A percentile compares a stretch with the other conserved stretches of the same genome.
Conservation (phyloP, 2,797 vertebrate genomes). For the Aldrovandia affinis region DNA sequence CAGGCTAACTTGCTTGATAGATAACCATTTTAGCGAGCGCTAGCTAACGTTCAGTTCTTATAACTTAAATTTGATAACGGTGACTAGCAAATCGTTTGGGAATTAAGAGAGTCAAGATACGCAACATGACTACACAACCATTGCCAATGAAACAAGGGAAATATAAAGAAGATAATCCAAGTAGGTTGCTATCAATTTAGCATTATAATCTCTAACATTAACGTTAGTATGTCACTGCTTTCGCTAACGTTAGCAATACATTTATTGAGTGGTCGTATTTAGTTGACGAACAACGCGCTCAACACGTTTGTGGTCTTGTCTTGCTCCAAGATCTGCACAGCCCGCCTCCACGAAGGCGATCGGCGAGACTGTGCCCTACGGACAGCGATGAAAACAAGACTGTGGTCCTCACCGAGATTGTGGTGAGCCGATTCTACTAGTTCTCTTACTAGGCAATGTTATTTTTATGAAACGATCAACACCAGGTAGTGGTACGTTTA, state of each 20-base stretch:
- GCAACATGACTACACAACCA: constrained; percentile 19
- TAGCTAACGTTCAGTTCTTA: neutral
- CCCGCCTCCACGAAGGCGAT: constrained; percentile 40
- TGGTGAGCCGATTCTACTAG: constrained; percentile 10
- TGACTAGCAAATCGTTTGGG: neutral
- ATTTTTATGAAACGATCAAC: neutral
- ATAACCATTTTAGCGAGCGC: neutral
- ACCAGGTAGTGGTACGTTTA: neutral
- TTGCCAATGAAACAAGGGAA: constrained; percentile 17
- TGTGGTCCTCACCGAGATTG: neutral
- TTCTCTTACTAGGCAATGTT: neutral
- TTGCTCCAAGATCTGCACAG: constrained; percentile 30
- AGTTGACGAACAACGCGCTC: too few species aligned
- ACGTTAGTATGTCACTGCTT: too few species aligned
- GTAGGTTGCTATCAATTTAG: constrained; percentile 18
- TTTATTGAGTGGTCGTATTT: too few species aligned
- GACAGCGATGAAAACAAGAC: neutral
- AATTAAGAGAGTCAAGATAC: neutral
- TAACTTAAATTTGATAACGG: too few species aligned
- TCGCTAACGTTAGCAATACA: too few species aligned
- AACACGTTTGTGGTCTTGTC: neutral
- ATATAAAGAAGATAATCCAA: constrained; percentile 30
- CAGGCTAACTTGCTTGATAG: neutral
- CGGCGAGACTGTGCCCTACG: constrained; percentile 43
- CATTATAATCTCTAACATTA: too few species aligned